Evolutionary conservation across 2,113 vertebrate genomes (phyloP), one percentile per base, ranked within the genome.

Genomic region (Hypomesus transpacificus): DNA sequence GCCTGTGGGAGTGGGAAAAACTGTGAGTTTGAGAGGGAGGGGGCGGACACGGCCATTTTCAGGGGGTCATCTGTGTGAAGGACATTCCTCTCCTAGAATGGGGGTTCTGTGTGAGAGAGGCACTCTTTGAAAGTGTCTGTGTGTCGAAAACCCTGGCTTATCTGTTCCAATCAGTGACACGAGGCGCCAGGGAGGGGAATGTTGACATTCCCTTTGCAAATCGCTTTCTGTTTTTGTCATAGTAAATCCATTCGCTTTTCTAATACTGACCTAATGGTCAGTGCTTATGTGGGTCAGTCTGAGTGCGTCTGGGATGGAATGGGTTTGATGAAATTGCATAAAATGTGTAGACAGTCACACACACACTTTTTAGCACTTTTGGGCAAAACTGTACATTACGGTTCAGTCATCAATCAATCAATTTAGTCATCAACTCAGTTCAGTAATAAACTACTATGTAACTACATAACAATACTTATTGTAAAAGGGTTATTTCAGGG

Each of bases 1-100:
- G 60, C 22, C 50, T 24, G 75, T 67, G 75, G 75, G 78, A 83
- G 78, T 83, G 77, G 57, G 78, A 77, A 77, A 69, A 63, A 18
- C 1, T 34, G 24, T 22, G 24, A 51, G 70, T 62, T 60, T 71
- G 72, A 68, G 58, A 31, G 61, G 57, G 50, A 59, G 26, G 53
- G 61, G 66, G 71, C 64, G 65, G 14, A 21, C 20, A 66, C 59
- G 65, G 71, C 68, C 51, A 54, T 71, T 60, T 46, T 53, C 59
- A 56, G 79, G 71, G 20, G 59, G 26, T 28, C 65, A 69, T 22
- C 57, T 28, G 9, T 65, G 57, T 24, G 62, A 75, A 67, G 71
- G 24, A 54, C 59, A 52, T 62, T 71, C 68, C 20, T 65, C 31
- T 72, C 52, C 22, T 14, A 65, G 60, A 64, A 73, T 56, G 62